Base-by-base conservation (phyloP, 2,888 invertebrate species). In the Dermolepida albohirtum region DNA sequence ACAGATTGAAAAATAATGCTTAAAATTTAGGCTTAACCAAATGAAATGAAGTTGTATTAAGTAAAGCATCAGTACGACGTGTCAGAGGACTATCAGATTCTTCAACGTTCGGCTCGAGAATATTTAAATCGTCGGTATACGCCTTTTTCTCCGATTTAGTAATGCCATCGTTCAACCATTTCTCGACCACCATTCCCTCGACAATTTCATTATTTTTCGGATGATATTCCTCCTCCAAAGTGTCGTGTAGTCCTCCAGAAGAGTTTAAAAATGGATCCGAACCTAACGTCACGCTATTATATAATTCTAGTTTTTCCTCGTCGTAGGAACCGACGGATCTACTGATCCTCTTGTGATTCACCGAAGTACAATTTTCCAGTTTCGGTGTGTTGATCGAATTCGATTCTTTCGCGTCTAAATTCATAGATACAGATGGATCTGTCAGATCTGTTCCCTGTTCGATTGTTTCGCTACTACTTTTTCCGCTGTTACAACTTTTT, bases 41-140 rank as follows among this genome's bases (percentile, higher is more conserved):
- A 78, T 84, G 82, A 73, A 84, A 84, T 2, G 82, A 80, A 67
- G 81, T 83, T 34, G 80, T 80, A 44, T 76, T 78, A 54, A 81
- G 73, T 70, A 84, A 74, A 39, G 82, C 82, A 66, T 83, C 80
- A n/a, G 84, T 82, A 52, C 84, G 74, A 14, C 77, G 76, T 27
- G 79, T 82, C 44, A 83, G 68, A 17, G 80, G 79, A 71, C 73
- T 76, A 63, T 69, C 65, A 70, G 68, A 17, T 72, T 72, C 39
- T 27, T 52, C 51, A 6, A 59, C 59, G 27, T 27, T 49, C 22
- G 62, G 49, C n/a, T 55, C 70, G 6, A 75, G 73, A 2, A 72
- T 69, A 16, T 76, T 70, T 69, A 74, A 72, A 70, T 78, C 78
- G 43, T 77, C 77, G 0, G 77, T 75, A 44, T 44, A 47, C 5